Conservation (phyloP, 2,888 invertebrate species). For the Zonitis immaculata region DNA sequence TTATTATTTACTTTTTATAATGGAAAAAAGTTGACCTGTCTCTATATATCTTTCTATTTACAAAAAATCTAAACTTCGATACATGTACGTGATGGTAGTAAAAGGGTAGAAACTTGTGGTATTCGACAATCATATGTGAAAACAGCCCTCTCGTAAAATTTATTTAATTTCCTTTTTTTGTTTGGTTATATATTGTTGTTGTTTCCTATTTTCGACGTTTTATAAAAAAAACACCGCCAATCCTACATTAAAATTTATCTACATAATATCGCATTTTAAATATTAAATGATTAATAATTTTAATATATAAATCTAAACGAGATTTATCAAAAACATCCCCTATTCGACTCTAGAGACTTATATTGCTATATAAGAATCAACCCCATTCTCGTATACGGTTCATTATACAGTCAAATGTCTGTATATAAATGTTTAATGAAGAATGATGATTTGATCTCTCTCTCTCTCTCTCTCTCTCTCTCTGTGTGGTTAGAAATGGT, state of each 20-base stretch:
- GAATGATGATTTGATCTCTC: conserved; percentile 48
- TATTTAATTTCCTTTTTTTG: too few relatives aligned
- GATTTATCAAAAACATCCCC: conserved; percentile 38
- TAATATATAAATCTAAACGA: not conserved
- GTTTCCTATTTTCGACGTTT: not conserved
- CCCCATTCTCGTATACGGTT: conserved; percentile 39
- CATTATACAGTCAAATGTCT: conserved; percentile 49
- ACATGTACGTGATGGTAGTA: conserved; percentile 12
- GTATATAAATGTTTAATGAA: conserved; percentile 50
- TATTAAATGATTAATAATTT: not conserved
- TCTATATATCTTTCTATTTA: conserved; percentile 30
- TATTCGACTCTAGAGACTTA: conserved; percentile 15
- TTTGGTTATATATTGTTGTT: too few relatives aligned
- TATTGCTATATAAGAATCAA: conserved; percentile 12
- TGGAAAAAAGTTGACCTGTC: conserved; percentile 22
- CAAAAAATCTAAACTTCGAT: conserved; percentile 6
- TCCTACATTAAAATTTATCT: too few relatives aligned
- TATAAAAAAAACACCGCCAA: too few relatives aligned
- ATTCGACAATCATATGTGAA: conserved; percentile 42
- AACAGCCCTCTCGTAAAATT: conserved; percentile 15
- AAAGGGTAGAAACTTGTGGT: conserved; percentile 34
- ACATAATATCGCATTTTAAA: too few relatives aligned
- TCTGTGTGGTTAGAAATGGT: conserved; percentile 2
- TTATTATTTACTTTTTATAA: conserved; percentile 29
- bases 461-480: too few relatives aligned